Percentiles rank a stretch among this genome's conserved stretches.
phyloP scores from a whole-genome alignment of 2,113 vertebrate genomes.

The Salvelinus alpinus region DNA sequence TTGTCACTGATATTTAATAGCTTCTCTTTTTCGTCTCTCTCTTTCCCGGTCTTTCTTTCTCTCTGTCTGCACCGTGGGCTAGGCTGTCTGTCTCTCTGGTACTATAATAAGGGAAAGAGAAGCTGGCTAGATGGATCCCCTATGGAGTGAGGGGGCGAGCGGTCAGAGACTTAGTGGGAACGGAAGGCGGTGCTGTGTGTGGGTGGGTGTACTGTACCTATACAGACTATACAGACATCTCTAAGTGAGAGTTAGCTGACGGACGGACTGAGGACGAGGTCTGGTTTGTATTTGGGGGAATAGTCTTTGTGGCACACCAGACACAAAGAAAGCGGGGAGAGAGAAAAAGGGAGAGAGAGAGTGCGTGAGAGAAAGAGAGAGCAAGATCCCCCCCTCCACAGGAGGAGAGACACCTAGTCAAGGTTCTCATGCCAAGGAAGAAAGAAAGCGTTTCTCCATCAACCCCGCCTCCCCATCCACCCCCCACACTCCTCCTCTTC shows the following conservation, averaged over 20 bases:
- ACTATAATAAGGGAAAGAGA: not conserved
- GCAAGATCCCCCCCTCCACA: constrained; percentile 18
- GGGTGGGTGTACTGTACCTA: not conserved
- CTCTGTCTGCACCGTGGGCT: constrained; percentile 52
- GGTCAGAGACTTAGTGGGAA: not conserved
- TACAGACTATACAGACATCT: not conserved
- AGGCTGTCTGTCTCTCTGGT: constrained; percentile 6
- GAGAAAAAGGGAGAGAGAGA: not conserved
- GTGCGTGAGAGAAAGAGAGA: not conserved
- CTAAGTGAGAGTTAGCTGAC: not conserved
- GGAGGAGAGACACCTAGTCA: constrained; percentile 3
- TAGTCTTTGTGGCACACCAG: not conserved
- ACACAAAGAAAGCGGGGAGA: not conserved
- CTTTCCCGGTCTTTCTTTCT: constrained; percentile 23
- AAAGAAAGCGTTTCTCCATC: constrained; percentile 7
- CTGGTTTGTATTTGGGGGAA: not conserved
- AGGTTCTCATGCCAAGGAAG: constrained; percentile 3
- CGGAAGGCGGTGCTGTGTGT: too few species aligned
- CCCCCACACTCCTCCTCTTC: constrained; percentile 33
- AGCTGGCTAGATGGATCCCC: not conserved
- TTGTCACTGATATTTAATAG: constrained; percentile 53
- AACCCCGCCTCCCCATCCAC: not conserved
- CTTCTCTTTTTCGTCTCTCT: constrained; percentile 44
- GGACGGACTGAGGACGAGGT: not conserved
- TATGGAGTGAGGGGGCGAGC: not conserved